Percentiles rank a stretch among this genome's conserved stretches.
Conservation (phyloP, 53 echinoderm and acorn worm genomes). For the Echinometra lucunter region DNA sequence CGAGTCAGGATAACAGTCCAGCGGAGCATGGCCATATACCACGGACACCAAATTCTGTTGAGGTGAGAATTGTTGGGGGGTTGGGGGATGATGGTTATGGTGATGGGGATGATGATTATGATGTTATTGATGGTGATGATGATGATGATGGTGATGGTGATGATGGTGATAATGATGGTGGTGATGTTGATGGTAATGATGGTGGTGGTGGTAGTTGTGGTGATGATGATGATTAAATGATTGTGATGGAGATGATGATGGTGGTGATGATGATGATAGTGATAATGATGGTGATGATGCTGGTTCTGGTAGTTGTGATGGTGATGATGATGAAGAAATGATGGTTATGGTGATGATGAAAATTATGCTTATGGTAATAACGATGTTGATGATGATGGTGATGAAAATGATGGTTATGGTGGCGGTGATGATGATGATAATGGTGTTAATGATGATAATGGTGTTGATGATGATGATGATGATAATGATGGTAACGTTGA, state of each 20-base stretch:
- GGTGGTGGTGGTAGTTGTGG: background rate
- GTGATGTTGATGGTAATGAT: background rate
- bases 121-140: background rate
- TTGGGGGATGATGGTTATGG: background rate
- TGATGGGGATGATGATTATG: background rate
- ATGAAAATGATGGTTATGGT: background rate
- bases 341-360: background rate
- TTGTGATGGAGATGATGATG: background rate
- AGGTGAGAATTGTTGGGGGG: background rate
- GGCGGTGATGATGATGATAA: background rate
- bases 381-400: background rate
- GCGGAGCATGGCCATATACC: background rate
- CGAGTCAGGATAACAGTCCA: constrained; percentile 44
- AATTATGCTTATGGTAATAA: background rate
- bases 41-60: constrained; percentile 44
- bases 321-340: background rate
- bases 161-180: background rate
- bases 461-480: background rate
- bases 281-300: background rate
- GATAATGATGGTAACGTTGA: background rate
- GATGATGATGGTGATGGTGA: background rate
- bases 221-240: background rate
- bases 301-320: background rate
- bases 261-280: background rate
- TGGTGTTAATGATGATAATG: background rate